Percentiles rank a stretch among this genome's conserved stretches.
phyloP scores from a whole-genome alignment of 37 sponge, comb jelly and placozoan species.

The Haliclona indistincta region DNA sequence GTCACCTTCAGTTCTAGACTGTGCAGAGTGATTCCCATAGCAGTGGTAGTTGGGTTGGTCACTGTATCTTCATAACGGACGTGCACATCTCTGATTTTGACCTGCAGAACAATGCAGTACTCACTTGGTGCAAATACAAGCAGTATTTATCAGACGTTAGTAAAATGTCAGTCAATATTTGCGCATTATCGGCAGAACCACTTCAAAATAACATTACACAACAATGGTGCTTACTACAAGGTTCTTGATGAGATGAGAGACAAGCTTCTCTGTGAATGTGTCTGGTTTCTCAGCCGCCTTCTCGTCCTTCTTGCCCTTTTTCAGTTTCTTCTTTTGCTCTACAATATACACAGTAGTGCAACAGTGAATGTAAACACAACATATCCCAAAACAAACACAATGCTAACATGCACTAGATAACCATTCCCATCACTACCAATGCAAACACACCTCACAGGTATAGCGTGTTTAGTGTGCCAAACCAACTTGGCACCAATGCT shows the following conservation, averaged over 20 bases:
- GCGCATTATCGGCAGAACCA: not conserved
- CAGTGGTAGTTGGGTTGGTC: constrained; percentile 57
- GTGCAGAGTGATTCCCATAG: constrained; percentile 77
- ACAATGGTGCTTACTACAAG: constrained; percentile 34
- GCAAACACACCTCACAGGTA: too few species aligned
- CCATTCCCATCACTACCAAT: too few species aligned
- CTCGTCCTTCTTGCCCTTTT: constrained; percentile 40
- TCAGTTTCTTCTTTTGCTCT: too few species aligned
- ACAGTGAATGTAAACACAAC: too few species aligned
- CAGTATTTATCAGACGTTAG: not conserved
- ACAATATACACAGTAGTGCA: too few species aligned
- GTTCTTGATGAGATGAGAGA: constrained; percentile 74
- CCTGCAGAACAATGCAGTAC: too few species aligned
- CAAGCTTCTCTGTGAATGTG: constrained; percentile 72
- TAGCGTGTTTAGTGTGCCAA: too few species aligned
- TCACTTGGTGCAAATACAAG: too few species aligned
- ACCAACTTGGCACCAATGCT: too few species aligned
- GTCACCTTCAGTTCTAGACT: constrained; percentile 69
- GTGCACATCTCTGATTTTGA: constrained; percentile 75
- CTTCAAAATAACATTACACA: too few species aligned
- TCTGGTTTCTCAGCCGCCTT: constrained; percentile 38
- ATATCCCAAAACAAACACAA: too few species aligned
- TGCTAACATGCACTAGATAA: too few species aligned
- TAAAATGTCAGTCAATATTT: not conserved
- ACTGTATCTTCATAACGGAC: constrained; percentile 80